Base-by-base conservation (phyloP, 2,797 vertebrate species). In the Hoplostethus atlanticus region DNA sequence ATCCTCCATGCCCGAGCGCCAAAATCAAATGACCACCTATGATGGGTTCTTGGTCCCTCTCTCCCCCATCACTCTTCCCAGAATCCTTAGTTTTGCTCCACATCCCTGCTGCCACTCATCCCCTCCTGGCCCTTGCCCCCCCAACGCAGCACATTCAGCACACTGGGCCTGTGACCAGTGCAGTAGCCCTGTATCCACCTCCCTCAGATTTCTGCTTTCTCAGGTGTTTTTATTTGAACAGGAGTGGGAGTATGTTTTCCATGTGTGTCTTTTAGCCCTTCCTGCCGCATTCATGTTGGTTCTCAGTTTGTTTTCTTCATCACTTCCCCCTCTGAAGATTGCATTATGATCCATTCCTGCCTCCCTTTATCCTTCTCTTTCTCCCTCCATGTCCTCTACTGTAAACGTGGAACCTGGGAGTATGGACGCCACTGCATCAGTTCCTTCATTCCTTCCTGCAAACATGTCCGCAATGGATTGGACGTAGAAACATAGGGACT, bases 201-300 rank as follows among this genome's bases (percentile, higher is more conserved):
- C 87, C 77, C 60, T 86, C 84, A 80, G 73, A 89, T 86, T 92
- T 91, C 90, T 85, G 80, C 92, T 92, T 93, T 93, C 92, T 94
- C 92, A 93, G 93, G 93, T 92, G 91, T 87, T 86, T 73, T 84
- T 83, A 70, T 89, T 79, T 82, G 66, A 59, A 78, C 78, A 82
- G 48, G 76, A 82, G 82, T 25, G 40, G 73, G 70, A 55, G 63
- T 57, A 56, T 73, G 47, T 84, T 13, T 80, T 21, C 21, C 21
- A 21, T 21, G 67, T 88, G 55, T 71, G 76, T 80, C 71, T 79
- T 82, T 87, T 73, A 64, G 63, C 67, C 56, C 76, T 64, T 25
- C 21, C 21, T 21, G 15, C 30, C 59, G 71, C 77, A 44, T 16
- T 68, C 55, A 73, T 36, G 34, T 66, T 53, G 81, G 53, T 71